Base-by-base conservation (phyloP, 1,140 invertebrate species). In the Drosophila kurseongensis region DNA sequence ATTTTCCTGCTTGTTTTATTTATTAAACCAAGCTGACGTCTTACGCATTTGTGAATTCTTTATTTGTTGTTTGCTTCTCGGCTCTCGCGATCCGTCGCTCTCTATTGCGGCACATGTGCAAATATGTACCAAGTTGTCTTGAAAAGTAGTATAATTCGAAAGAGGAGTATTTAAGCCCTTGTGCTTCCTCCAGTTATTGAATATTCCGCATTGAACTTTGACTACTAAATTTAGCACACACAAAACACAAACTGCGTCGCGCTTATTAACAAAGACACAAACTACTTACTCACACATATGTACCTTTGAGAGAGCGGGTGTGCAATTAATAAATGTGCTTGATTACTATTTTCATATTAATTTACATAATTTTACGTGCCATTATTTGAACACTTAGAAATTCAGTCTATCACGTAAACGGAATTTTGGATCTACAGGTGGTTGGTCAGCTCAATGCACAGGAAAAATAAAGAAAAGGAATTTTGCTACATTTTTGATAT, bases 311-410 rank as follows among this genome's bases (percentile, higher is more conserved):
- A 51, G 44, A 56, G 75, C 45, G 52, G 52, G 44, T 57, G 63
- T 75, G 52, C 65, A 80, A 71, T 75, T 81, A 65, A 60, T 62
- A 68, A 67, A 81, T 81, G 59, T 66, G 67, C 48, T 75, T 69
- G 44, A 55, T 52, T 76, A 40, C 58, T 57, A 45, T 48, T 62
- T 84, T 60, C 8, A 14, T 41, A 51, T 73, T 48, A 48, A 66
- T 80, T 77, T 75, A 75, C 75, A 81, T 86, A 88, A 77, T 68
- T 83, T 73, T 73, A 88, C 83, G 83, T 88, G 83, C 83, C 67
- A 77, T 80, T 83, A 88, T 83, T 86, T 57, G 67, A 56, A 77
- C 67, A 66, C 32, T 14, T 16, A 68, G 57, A 41, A 62, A 75
- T 80, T 73, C 58, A 74, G 18, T 57, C 66, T 18, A 65, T 66